Base-by-base conservation (phyloP, 2,113 vertebrate species). In the Callocephalon fimbriatum region DNA sequence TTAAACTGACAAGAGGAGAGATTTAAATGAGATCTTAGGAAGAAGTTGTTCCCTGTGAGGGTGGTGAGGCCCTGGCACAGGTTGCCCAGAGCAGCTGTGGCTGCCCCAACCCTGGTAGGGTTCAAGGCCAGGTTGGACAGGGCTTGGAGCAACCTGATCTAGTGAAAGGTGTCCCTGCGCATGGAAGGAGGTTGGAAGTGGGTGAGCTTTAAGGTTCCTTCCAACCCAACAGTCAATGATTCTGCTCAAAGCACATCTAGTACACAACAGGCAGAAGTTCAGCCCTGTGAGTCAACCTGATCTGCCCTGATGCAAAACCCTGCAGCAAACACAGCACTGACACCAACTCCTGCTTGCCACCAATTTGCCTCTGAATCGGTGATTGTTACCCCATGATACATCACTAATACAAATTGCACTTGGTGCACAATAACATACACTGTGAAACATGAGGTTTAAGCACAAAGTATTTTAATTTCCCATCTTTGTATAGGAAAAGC, bases 261-360 rank as follows among this genome's bases (percentile, higher is more conserved):
- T 1, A 9, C 0, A 1, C 0, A 0, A 27, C 15, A 27, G 58
- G 31, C 45, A 29, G 13, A 9, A 56, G 35, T 15, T 27, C 27
- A 65, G 44, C 37, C 37, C 63, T 5, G 8, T 0, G 13, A 32
- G 16, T 48, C 72, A 83, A 25, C 27, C 45, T 13, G 47, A 67
- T 65, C 29, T 2, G 18, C 18, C 19, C 12, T 2, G 1, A 21
- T 0, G 8, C 47, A 27, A 35, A 27, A 5, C 51, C 72, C 58
- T 8, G 35, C 35, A 66, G 58, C 47, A 59, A 38, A 16, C 11
- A 4, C 0, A 22, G 48, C 32, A 7, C 23, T 1, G 12, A 4
- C 7, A 50, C 0, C 1, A 0, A 5, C 31, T 7, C 8, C 51
- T 76, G 42, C 44, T 20, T 6, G 0, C 20, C 67, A 54, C 35